Evolutionary conservation across 2,888 invertebrate genomes (phyloP).

Genomic region (Aleiodes leptofemur): DNA sequence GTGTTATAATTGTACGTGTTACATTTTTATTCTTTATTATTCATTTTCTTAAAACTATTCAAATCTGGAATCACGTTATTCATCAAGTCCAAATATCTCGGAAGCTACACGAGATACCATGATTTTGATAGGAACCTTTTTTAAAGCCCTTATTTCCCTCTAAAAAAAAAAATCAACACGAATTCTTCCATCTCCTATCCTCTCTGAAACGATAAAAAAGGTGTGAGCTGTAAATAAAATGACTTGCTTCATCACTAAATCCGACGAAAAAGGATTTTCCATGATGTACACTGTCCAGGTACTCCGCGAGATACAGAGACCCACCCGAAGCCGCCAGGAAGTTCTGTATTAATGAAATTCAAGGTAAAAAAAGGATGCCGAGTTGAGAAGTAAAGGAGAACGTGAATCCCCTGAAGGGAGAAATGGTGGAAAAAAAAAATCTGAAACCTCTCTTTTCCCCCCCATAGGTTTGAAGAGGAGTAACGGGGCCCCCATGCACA

Average conservation of each 20-base stretch:
- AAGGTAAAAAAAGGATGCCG: background rate
- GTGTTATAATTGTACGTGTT: background rate
- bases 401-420: background rate
- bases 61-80: no score
- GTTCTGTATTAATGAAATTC: background rate
- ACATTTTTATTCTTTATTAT: background rate
- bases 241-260: background rate
- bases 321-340: slow-evolving; percentile 6
- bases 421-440: slow-evolving; percentile 8
- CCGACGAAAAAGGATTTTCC: slow-evolving; percentile 12
- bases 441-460: background rate
- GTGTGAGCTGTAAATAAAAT: no score
- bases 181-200: no score
- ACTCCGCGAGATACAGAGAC: background rate
- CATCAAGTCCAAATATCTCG: no score
- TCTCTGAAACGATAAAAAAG: background rate
- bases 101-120: no score
- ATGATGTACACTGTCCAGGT: background rate
- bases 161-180: no score
- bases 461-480: background rate
- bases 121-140: no score
- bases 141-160: no score
- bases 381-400: background rate
- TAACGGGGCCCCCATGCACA: slow-evolving; percentile 32
- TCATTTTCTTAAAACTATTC: no score